phyloP scores from a whole-genome alignment of 2,113 vertebrate species.

The Xiphorhynchus elegans region DNA sequence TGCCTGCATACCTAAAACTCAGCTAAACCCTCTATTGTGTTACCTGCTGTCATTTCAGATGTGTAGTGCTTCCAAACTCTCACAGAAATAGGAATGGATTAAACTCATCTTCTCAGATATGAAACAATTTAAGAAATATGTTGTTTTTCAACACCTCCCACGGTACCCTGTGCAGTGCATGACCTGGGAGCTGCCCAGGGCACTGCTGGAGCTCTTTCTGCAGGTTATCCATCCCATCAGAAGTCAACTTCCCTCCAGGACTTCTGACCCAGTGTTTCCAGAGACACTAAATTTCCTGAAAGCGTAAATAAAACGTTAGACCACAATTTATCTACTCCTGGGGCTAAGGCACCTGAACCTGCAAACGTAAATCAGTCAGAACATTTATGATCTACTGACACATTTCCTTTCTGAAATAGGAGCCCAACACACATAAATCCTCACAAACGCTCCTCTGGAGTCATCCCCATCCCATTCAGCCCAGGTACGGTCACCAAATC shows the following conservation, averaged over 20 bases:
- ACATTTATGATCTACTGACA: slow-evolving; percentile 33
- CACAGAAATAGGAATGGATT: slow-evolving; percentile 27
- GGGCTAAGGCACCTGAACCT: neutral
- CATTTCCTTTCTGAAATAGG: slow-evolving; percentile 3
- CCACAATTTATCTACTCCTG: slow-evolving; percentile 14
- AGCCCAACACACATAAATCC: neutral
- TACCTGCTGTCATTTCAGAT: slow-evolving; percentile 45
- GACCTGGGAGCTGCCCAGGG: accelerated
- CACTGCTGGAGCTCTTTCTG: accelerated
- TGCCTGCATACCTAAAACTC: slow-evolving; percentile 39
- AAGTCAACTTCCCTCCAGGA: neutral
- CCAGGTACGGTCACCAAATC: accelerated
- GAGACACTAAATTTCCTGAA: slow-evolving; percentile 9
- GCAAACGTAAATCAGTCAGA: neutral
- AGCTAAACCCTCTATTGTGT: slow-evolving; percentile 43
- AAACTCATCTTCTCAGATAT: slow-evolving; percentile 10
- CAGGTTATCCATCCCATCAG: neutral
- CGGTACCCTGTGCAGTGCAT: neutral
- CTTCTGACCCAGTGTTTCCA: neutral
- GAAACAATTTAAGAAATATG: slow-evolving; percentile 20
- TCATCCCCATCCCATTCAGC: neutral
- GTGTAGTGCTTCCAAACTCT: neutral
- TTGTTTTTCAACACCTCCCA: neutral
- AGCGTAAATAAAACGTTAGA: neutral
- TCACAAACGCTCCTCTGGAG: neutral